Percentiles rank a stretch among this genome's conserved stretches.
Evolutionary conservation across 2,113 vertebrate species (phyloP).

Genomic region (Upupa epops): DNA sequence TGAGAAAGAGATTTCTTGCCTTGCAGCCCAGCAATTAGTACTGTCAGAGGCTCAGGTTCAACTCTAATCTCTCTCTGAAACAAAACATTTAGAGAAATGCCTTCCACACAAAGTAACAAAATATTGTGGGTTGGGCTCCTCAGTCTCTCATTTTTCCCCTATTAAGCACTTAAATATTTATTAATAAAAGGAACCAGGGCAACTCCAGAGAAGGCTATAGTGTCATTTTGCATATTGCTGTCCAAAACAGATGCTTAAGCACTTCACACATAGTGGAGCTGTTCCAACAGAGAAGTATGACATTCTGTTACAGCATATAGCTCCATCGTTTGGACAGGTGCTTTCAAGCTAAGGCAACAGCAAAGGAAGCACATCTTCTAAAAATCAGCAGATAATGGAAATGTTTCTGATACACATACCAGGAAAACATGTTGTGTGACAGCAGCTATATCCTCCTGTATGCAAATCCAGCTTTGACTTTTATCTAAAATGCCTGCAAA

Average conservation of each 20-base stretch:
- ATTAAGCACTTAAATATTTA: not conserved
- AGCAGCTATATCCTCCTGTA: accelerated
- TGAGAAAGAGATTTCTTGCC: not conserved
- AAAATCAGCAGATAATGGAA: not conserved
- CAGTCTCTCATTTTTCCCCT: not conserved
- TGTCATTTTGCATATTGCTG: not conserved
- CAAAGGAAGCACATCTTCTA: not conserved
- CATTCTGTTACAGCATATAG: not conserved
- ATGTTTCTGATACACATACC: not conserved
- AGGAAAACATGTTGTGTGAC: not conserved
- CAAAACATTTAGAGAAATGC: not conserved
- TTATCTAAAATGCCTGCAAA: not conserved
- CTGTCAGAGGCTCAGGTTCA: not conserved
- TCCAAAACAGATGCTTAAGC: not conserved
- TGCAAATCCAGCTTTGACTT: not conserved
- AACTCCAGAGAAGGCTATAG: not conserved
- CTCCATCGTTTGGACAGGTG: not conserved
- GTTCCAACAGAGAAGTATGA: not conserved
- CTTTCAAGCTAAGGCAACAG: accelerated
- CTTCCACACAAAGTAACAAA: not conserved
- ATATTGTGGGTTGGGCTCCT: not conserved
- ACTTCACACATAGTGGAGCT: not conserved
- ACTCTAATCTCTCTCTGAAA: not conserved
- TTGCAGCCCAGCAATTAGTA: not conserved
- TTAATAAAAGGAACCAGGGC: not conserved